Base-by-base conservation (phyloP, 1,140 invertebrate genomes). In the Drosophila carrolli region DNA sequence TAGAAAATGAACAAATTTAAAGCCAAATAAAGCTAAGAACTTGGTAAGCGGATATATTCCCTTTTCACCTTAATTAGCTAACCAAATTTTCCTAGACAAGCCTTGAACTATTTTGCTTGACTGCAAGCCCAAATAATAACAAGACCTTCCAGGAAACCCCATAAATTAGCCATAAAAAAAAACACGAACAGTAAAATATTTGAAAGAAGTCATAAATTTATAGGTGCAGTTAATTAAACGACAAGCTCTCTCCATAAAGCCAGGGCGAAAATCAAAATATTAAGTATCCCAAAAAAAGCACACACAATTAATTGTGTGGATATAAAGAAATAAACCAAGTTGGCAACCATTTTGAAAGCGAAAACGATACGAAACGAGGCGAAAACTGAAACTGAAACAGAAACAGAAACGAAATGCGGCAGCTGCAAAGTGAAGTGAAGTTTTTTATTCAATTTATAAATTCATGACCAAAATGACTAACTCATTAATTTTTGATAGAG, bases 361-460 rank as follows among this genome's bases (percentile, higher is more conserved):
- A 79, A 84, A 62, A 48, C 65, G 58, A 32, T 32, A 32, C 29
- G 29, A 32, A 32, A 32, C 29, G 29, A 32, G 2, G 8, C 29
- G 29, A 47, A 61, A 47, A 55, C 46, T 19, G 13, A 67, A 59
- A 63, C 59, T 16, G 27, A 67, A 66, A 48, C 48, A 32, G 29
- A 51, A 32, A 57, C 8, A 38, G 46, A 60, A 40, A 62, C 55
- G 67, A 77, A 66, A 88, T 58, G 61, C 68, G 77, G 77, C 84
- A 90, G 85, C 85, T 84, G 84, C 84, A 77, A 48, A 37, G 44
- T 72, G 47, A 41, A 61, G 47, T 88, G 46, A 77, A 77, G 74
- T 88, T 88, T 88, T 88, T 88, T 88, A 89, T 89, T 83, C 84
- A 88, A 89, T 88, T 88, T 89, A 88, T 80, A 88, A 88, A 88